Percentiles rank a stretch among this genome's conserved stretches.
Evolutionary conservation across 2,888 invertebrate species (phyloP).

Genomic region (Liodrosophila aerea): DNA sequence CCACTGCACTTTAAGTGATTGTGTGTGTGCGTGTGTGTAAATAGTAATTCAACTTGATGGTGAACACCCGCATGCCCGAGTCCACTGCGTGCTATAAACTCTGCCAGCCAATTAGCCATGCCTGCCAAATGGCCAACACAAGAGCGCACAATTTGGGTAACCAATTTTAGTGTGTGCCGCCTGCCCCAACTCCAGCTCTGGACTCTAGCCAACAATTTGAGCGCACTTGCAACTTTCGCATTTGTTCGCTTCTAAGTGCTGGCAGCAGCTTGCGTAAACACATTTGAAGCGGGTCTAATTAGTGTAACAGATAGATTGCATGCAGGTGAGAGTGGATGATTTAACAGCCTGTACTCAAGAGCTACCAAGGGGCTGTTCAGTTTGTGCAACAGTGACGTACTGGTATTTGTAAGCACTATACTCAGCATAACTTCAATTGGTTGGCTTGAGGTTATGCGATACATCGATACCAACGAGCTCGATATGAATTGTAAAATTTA

Average conservation of each 20-base stretch:
- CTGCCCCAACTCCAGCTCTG: background rate
- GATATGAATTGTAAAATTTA: too few species aligned
- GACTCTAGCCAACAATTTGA: too few species aligned
- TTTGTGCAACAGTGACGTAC: too few species aligned
- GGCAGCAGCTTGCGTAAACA: slow-evolving; percentile 32
- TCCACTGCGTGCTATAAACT: slow-evolving; percentile 16
- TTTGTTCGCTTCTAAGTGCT: slow-evolving; percentile 27
- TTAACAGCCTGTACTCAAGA: background rate
- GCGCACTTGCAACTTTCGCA: slow-evolving; percentile 7
- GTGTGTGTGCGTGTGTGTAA: background rate
- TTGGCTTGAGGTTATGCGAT: too few species aligned
- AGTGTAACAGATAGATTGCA: slow-evolving; percentile 20
- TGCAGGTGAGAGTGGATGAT: background rate
- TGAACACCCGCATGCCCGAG: background rate
- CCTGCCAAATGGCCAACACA: slow-evolving; percentile 10
- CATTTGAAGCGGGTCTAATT: slow-evolving; percentile 35
- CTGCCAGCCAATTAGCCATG: slow-evolving; percentile 38
- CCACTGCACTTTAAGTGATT: slow-evolving; percentile 14
- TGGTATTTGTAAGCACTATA: too few species aligned
- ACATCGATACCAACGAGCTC: too few species aligned
- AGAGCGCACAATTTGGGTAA: slow-evolving; percentile 2
- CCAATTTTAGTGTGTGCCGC: background rate
- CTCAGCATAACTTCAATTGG: too few species aligned
- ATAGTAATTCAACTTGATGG: slow-evolving; percentile 34
- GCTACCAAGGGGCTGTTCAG: background rate